These are phyloP conservation scores for Paracyprichromis sp. DNA, from an alignment of 2,113 vertebrate genomes.

Conservation along the genomic window DNA sequence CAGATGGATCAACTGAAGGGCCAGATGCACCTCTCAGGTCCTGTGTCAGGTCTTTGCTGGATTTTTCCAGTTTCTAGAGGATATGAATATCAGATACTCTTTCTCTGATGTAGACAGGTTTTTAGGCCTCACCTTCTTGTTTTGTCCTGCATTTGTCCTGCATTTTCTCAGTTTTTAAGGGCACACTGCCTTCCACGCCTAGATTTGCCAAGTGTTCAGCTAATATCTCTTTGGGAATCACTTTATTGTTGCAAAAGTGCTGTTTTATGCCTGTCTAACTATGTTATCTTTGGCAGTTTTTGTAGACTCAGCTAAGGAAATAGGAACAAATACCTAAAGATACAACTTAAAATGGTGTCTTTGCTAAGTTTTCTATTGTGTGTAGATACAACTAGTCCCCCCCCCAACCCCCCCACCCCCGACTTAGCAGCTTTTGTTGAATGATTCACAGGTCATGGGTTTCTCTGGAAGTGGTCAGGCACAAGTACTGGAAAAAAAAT, in stretches of 20 bases:
- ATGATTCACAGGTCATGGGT: not conserved
- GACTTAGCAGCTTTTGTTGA: not conserved
- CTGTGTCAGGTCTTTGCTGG: not conserved
- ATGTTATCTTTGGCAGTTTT: not conserved
- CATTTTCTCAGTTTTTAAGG: not conserved
- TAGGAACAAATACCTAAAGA: not conserved
- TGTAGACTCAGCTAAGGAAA: not conserved
- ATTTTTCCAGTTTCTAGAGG: not conserved
- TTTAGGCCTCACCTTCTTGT: not conserved
- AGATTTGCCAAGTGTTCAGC: not conserved
- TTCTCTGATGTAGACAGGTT: not conserved
- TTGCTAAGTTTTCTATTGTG: not conserved
- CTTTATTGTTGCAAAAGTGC: not conserved
- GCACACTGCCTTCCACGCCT: accelerated
- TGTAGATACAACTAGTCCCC: not conserved
- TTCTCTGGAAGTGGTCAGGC: not conserved
- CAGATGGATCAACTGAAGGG: not conserved
- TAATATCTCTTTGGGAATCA: not conserved
- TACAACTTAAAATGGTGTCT: not conserved
- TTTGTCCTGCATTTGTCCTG: not conserved
- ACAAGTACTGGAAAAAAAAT: not conserved
- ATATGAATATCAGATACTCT: not conserved
- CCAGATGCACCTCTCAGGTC: not conserved
- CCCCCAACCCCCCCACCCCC: accelerated
- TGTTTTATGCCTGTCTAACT: not conserved